phyloP scores from a whole-genome alignment of 1,140 invertebrate genomes.

The Drosophila nannoptera region DNA sequence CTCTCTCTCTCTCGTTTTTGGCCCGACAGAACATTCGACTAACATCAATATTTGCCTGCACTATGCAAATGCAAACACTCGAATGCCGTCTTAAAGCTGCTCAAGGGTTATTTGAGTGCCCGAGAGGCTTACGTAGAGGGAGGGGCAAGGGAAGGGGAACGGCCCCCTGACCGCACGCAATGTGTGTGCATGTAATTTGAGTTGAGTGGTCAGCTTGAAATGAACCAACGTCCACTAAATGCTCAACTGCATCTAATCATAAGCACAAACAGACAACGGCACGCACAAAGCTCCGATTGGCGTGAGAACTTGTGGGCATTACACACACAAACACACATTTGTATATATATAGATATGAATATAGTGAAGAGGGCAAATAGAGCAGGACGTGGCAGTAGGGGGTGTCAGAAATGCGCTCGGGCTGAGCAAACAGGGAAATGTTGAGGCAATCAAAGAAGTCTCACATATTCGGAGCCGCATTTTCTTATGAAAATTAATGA shows the following conservation, averaged over 20 bases:
- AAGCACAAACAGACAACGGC: conserved; percentile 23
- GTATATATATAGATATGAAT: too few species aligned
- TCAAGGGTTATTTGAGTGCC: neutral
- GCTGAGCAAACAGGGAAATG: too few species aligned
- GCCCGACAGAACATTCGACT: conserved; percentile 5
- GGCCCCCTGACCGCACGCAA: conserved; percentile 10
- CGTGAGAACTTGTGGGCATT: conserved; percentile 26
- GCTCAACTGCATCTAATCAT: conserved; percentile 24
- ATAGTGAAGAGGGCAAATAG: neutral
- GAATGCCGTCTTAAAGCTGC: conserved; percentile 23
- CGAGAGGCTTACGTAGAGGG: neutral
- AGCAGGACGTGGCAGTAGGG: neutral
- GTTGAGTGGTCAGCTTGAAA: conserved; percentile 42
- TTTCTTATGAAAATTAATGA: neutral
- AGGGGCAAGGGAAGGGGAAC: neutral
- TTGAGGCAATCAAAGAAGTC: neutral
- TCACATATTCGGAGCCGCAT: neutral
- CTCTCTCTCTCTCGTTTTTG: neutral
- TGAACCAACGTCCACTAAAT: conserved; percentile 30
- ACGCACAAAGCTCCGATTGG: conserved; percentile 23
- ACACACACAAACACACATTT: too few species aligned
- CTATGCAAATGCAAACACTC: conserved; percentile 45
- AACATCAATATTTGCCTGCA: conserved; percentile 38
- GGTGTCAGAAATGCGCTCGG: too few species aligned
- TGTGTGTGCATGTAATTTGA: conserved; percentile 45